A percentile compares a stretch with the other conserved stretches of the same genome.
These are phyloP conservation scores for Spheniscus mendiculus DNA, from an alignment of 2,113 vertebrate species.

Conservation along the genomic window DNA sequence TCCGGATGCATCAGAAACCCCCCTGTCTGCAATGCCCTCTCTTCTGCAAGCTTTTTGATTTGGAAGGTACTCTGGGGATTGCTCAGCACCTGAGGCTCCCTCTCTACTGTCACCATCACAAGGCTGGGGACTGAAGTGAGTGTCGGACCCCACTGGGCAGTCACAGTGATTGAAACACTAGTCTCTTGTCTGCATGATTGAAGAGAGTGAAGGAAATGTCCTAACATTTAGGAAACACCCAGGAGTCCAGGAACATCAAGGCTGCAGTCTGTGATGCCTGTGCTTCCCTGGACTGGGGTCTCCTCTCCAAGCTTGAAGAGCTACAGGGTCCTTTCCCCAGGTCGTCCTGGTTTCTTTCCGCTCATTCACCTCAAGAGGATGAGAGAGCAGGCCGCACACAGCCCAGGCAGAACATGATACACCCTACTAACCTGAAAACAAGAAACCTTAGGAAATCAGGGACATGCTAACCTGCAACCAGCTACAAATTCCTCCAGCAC, in stretches of 20 bases:
- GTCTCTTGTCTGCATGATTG: background rate
- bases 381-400: background rate
- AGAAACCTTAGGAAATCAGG: background rate
- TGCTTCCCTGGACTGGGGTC: background rate
- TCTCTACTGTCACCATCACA: background rate
- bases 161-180: background rate
- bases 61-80: background rate
- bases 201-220: background rate
- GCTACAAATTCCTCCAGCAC: conserved; percentile 87
- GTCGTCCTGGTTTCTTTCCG: background rate
- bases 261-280: background rate
- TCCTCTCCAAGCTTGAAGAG: background rate
- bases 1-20: background rate
- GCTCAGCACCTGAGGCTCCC: background rate
- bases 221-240: background rate
- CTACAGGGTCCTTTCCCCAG: background rate
- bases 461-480: conserved; percentile 84
- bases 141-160: rapidly evolving
- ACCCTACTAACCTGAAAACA: background rate
- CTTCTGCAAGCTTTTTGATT: background rate
- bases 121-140: background rate
- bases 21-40: background rate
- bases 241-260: background rate
- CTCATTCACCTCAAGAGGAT: background rate
- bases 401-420: background rate